Conservation (phyloP, 2,113 vertebrate species). For the Nicator chloris region DNA sequence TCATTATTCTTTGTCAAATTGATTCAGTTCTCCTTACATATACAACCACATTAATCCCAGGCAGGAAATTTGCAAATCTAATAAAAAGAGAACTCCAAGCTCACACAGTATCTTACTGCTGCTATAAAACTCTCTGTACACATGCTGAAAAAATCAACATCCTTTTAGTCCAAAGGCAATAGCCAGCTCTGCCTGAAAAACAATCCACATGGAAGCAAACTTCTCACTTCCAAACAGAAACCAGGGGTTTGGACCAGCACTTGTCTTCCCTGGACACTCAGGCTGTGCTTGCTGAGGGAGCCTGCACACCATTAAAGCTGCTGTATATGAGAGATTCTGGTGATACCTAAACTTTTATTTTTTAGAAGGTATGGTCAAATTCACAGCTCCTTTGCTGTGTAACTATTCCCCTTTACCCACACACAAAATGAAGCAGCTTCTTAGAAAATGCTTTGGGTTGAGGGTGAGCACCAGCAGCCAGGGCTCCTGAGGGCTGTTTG, state of each 20-base stretch:
- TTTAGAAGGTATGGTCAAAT: background rate
- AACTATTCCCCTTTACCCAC: background rate
- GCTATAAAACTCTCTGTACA: background rate
- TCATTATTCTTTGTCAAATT: background rate
- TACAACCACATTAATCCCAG: background rate
- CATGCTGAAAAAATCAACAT: background rate
- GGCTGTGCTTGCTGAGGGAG: background rate
- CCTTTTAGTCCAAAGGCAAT: background rate
- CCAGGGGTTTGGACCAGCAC: background rate
- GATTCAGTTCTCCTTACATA: background rate
- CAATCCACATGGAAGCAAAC: background rate
- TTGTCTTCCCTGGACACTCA: no score
- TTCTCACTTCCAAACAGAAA: background rate
- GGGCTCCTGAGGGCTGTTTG: background rate
- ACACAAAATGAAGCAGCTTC: background rate
- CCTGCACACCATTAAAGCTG: background rate
- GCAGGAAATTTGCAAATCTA: background rate
- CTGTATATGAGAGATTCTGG: rapidly evolving
- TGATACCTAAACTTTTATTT: background rate
- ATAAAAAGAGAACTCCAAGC: background rate
- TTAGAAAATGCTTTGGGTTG: rapidly evolving
- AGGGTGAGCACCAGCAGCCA: background rate
- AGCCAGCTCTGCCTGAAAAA: background rate
- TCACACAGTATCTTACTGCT: background rate
- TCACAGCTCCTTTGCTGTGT: background rate